These are phyloP conservation scores for Heterochromis multidens DNA, from an alignment of 2,113 vertebrate species.

Conservation along the genomic window DNA sequence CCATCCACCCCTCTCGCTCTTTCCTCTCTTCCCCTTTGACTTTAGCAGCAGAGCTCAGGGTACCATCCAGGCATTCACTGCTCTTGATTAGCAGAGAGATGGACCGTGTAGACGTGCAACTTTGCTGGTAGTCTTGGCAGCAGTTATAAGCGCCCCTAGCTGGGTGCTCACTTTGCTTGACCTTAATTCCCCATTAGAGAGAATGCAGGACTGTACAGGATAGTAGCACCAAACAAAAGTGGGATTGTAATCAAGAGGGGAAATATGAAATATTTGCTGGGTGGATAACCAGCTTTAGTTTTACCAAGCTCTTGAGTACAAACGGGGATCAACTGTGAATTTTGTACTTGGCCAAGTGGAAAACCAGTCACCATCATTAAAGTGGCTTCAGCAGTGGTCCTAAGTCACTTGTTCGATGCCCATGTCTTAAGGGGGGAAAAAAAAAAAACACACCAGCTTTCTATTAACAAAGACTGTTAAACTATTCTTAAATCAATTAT, in stretches of 20 bases:
- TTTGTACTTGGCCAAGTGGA: conserved; percentile 4
- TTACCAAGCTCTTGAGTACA: not conserved
- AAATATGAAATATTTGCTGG: conserved; percentile 21
- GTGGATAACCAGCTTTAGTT: conserved; percentile 21
- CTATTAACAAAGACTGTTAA: not conserved
- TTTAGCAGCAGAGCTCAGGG: conserved; percentile 28
- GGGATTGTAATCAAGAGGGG: conserved; percentile 27
- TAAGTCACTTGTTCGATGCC: not conserved
- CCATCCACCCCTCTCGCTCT: not conserved
- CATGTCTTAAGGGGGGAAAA: not conserved
- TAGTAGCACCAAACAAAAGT: conserved; percentile 40
- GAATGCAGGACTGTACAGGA: conserved; percentile 8
- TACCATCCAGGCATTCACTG: conserved; percentile 11
- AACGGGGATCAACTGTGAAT: not conserved
- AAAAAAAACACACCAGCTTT: not conserved
- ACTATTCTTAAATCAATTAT: not conserved
- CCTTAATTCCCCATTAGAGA: conserved; percentile 67
- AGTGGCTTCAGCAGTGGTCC: not conserved
- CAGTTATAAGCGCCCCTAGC: conserved; percentile 32
- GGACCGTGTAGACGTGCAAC: conserved; percentile 40
- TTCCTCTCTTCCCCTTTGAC: not conserved
- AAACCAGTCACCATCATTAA: not conserved
- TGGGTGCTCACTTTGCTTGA: conserved; percentile 47
- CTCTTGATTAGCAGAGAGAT: conserved; percentile 36
- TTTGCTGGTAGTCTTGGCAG: conserved; percentile 48